phyloP scores from a whole-genome alignment of 1,140 invertebrate genomes.

The Brachionus rotundiformis region DNA sequence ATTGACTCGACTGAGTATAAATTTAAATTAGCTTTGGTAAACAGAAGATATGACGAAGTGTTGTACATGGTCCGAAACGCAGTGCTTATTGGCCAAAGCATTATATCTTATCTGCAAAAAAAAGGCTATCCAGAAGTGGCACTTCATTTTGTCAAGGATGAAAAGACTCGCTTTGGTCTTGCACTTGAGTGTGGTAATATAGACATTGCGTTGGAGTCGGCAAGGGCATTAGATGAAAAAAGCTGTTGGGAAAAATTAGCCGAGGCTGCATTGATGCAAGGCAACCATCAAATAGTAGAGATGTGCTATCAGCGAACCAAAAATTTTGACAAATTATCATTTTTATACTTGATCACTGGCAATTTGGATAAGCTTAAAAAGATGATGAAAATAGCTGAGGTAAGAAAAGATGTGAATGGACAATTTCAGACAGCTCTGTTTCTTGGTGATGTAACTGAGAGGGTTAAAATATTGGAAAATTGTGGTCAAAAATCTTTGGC shows the following conservation, averaged over 20 bases:
- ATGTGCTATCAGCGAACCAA: conserved; percentile 99
- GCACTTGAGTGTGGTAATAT: conserved; percentile 98
- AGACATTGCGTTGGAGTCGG: conserved; percentile 86
- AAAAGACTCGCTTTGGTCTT: conserved; percentile 91
- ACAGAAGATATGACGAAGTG: conserved; percentile 92
- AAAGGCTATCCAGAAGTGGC: conserved; percentile 99
- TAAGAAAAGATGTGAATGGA: conserved; percentile 76
- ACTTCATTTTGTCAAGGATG: conserved; percentile 97
- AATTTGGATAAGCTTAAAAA: conserved; percentile 95
- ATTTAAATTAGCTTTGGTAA: conserved; percentile 94
- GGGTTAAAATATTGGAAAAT: conserved; percentile 80
- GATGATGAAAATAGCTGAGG: conserved; percentile 89
- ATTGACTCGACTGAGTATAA: conserved; percentile 97
- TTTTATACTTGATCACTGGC: conserved; percentile 96
- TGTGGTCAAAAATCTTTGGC: conserved; percentile 72
- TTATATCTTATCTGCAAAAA: conserved; percentile 97
- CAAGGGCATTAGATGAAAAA: conserved; percentile 88
- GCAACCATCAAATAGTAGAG: conserved; percentile 92
- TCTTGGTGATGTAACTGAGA: conserved; percentile 85
- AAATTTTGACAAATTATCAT: conserved; percentile 97
- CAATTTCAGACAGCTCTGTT: conserved; percentile 92
- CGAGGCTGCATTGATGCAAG: conserved; percentile 86
- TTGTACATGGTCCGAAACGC: conserved; percentile 95
- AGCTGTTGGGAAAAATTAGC: conserved; percentile 94
- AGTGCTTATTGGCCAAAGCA: conserved; percentile 94